Evolutionary conservation across 2,797 vertebrate species (phyloP), one percentile per base, ranked within the genome.

Genomic region (Saxicola maurus): DNA sequence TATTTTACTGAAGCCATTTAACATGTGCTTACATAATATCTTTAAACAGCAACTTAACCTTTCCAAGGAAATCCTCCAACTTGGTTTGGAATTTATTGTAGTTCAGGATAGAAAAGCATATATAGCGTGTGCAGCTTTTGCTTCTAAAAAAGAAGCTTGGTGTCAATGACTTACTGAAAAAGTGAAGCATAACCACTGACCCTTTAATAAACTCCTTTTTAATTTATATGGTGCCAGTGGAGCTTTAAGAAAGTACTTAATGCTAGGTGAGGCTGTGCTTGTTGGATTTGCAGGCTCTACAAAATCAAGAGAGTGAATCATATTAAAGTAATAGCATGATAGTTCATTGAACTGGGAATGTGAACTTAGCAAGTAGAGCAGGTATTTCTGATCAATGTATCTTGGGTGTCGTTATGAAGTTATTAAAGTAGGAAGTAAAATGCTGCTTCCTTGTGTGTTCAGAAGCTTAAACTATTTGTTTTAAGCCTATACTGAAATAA

Each of bases 21-120:
- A 38, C 66, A 38, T 75, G 28, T 55, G 57, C 73, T 93, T 94
- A 89, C 59, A 56, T 87, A 83, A 89, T 48, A 55, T 71, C 87
- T 91, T 93, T 90, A 91, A 92, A 87, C 68, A 57, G 83, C 52
- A 92, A 82, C 75, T 94, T 94, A 77, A 82, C 71, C 86, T 92
- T 94, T 92, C 76, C 8, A 6, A 72, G 69, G 62, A 77, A 92
- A 75, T 81, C 48, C 53, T 84, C 28, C 75, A 53, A 24, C 55
- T 83, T 81, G 46, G 55, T 80, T 76, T 85, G 73, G 33, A 87
- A 81, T 80, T 80, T 85, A 51, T 55, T 45, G 62, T 71, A 53
- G 16, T 64, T 84, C 31, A 78, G 56, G 35, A 38, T 31, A 37
- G 64, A 49, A 75, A 65, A 68, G 14, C 24, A 33, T 55, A 5